A percentile compares a stretch with the other conserved stretches of the same genome.
Conservation (phyloP, 2,113 vertebrate species). For the Parotia lawesii region DNA sequence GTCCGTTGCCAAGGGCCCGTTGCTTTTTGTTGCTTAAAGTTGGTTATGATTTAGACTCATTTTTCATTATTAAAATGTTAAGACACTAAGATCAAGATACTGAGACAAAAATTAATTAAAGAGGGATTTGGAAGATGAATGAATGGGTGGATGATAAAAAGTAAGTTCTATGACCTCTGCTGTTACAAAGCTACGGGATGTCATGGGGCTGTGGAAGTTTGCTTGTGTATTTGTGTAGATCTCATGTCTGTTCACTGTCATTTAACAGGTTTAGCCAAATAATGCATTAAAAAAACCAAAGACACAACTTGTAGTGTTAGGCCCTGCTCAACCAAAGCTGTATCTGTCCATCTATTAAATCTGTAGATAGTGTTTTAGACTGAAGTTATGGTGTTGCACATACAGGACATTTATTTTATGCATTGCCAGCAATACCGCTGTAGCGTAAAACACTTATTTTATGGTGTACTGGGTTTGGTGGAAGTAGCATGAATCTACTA, state of each 20-base stretch:
- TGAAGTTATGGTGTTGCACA: slow-evolving; percentile 57
- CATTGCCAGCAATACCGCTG: slow-evolving; percentile 69
- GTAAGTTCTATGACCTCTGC: not conserved
- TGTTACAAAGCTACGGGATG: not conserved
- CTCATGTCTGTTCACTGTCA: not conserved
- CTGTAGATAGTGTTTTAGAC: slow-evolving; percentile 37
- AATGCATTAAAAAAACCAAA: not conserved
- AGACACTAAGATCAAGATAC: not conserved
- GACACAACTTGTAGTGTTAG: not conserved
- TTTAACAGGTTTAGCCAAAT: not conserved
- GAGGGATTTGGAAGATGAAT: not conserved
- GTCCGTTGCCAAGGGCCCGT: not conserved
- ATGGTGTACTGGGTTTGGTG: slow-evolving; percentile 68
- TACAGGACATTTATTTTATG: slow-evolving; percentile 72
- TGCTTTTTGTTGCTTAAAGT: not conserved
- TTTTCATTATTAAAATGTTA: not conserved
- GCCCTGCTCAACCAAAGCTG: not conserved
- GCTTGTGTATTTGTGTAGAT: not conserved
- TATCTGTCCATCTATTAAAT: slow-evolving; percentile 32
- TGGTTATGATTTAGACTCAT: not conserved
- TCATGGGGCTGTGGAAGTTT: not conserved
- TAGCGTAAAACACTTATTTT: slow-evolving; percentile 78
- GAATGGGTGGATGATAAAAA: not conserved
- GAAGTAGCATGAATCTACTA: slow-evolving; percentile 66
- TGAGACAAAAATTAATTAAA: not conserved